Conservation (phyloP, 2,888 invertebrate species). For the Chymomyza procnemis region DNA sequence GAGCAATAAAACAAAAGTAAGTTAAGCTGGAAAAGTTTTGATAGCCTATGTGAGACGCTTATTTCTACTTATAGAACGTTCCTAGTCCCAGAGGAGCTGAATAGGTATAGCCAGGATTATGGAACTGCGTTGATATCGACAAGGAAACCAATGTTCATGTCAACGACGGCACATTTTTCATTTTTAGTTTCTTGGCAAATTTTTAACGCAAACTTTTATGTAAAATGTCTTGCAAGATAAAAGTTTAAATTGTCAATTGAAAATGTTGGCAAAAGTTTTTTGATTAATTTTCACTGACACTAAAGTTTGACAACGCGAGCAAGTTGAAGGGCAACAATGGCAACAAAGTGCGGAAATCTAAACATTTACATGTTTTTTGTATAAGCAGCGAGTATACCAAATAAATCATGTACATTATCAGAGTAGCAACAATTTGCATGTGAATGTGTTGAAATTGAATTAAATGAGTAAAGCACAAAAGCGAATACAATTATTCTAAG, state of each 20-base stretch:
- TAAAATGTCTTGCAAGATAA: constrained; percentile 73
- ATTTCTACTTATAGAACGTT: constrained; percentile 52
- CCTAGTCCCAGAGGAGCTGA: background rate
- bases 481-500: constrained; percentile 35
- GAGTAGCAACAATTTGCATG: constrained; percentile 58
- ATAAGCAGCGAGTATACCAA: constrained; percentile 34
- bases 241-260: constrained; percentile 78
- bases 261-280: constrained; percentile 77
- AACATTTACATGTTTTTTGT: constrained; percentile 44
- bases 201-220: constrained; percentile 72
- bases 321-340: background rate
- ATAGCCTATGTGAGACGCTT: constrained; percentile 67
- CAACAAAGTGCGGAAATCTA: constrained; percentile 42
- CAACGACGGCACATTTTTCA: constrained; percentile 54
- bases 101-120: background rate
- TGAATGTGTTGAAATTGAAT: constrained; percentile 68
- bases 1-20: constrained; percentile 28
- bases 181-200: constrained; percentile 64
- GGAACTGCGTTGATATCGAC: background rate
- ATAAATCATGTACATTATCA: constrained; percentile 71
- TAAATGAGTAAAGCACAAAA: constrained; percentile 49
- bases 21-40: constrained; percentile 68
- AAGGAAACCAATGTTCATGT: background rate
- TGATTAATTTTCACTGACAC: constrained; percentile 76
- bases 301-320: constrained; percentile 28